Evolutionary conservation across 2,797 vertebrate genomes (phyloP).

Genomic region (Myotis planiceps): DNA sequence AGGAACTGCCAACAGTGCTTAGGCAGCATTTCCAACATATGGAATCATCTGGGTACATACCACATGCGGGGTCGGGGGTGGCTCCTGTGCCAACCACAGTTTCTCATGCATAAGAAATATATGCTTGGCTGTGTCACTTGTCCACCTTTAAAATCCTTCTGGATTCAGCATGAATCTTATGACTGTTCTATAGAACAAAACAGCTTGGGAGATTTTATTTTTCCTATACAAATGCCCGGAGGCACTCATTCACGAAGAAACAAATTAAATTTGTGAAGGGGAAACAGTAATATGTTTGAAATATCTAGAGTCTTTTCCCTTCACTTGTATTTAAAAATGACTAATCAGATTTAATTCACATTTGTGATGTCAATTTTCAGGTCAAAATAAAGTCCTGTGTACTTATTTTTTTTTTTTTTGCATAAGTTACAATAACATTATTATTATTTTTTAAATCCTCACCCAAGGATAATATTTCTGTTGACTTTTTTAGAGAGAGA

Average conservation of each 20-base stretch:
- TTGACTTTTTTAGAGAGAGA: too few relatives aligned
- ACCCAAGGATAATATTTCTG: too few relatives aligned
- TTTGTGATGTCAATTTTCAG: slow-evolving; percentile 64
- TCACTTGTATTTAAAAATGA: slow-evolving; percentile 67
- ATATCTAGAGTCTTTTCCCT: not conserved
- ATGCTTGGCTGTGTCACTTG: slow-evolving; percentile 13
- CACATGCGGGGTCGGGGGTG: not conserved
- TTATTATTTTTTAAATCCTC: not conserved
- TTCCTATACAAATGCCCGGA: slow-evolving; percentile 54
- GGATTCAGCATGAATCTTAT: not conserved
- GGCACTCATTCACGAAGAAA: slow-evolving; percentile 48
- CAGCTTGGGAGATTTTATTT: slow-evolving; percentile 29
- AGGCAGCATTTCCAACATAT: not conserved
- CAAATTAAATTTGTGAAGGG: slow-evolving; percentile 56
- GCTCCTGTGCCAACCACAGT: not conserved
- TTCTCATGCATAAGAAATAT: slow-evolving; percentile 19
- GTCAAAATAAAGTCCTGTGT: slow-evolving; percentile 41
- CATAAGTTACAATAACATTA: not conserved
- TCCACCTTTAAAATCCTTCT: not conserved
- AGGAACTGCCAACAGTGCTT: not conserved
- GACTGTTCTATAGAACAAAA: not conserved
- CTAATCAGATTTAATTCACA: slow-evolving; percentile 55
- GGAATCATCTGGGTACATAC: not conserved
- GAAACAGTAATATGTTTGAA: slow-evolving; percentile 65
- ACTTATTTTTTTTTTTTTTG: slow-evolving; percentile 6